A percentile compares a stretch with the other conserved stretches of the same genome.
phyloP scores from a whole-genome alignment of 2,113 vertebrate genomes.

The Peucedramus taeniatus region DNA sequence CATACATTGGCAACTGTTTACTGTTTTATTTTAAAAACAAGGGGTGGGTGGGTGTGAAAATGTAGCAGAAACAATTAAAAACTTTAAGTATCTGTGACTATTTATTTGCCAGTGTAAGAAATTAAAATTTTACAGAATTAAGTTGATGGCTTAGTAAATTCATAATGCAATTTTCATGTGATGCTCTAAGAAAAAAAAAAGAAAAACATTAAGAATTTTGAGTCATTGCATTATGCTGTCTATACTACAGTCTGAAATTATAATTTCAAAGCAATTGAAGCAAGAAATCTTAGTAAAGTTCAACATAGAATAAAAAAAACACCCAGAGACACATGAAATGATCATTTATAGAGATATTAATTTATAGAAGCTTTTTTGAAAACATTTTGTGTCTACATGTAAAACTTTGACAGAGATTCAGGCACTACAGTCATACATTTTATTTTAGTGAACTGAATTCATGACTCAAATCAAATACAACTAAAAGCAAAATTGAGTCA shows the following conservation, averaged over 20 bases:
- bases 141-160: not conserved
- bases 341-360: not conserved
- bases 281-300: not conserved
- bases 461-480: not conserved
- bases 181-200: not conserved
- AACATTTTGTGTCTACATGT: not conserved
- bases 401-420: not conserved
- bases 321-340: not conserved
- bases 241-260: not conserved
- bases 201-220: not conserved
- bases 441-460: not conserved
- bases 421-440: not conserved
- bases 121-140: not conserved
- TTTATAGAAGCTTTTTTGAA: not conserved
- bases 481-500: not conserved
- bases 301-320: not conserved
- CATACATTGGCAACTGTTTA: not conserved
- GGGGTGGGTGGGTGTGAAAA: not conserved
- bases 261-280: constrained; percentile 1
- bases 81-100: not conserved
- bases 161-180: not conserved
- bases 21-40: not conserved
- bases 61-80: not conserved
- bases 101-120: not conserved
- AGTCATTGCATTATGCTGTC: not conserved